Conservation (phyloP, 2,888 invertebrate genomes). For the Gastracanthus pulcherrimus region DNA sequence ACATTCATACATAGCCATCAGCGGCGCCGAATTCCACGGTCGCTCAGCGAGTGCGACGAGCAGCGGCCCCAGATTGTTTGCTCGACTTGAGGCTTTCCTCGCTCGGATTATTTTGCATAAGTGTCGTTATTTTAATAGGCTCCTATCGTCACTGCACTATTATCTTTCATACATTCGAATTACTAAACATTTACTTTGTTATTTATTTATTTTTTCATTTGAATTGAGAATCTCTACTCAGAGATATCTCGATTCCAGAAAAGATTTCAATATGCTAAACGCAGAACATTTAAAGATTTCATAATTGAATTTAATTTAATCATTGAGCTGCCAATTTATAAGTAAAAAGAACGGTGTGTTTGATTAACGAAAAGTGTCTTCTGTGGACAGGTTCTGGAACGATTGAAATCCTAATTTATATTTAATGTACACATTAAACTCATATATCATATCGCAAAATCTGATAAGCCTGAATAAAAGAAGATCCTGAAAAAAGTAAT, state of each 20-base stretch:
- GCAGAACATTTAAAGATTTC: too few relatives aligned
- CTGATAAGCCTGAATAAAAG: constrained; percentile 3
- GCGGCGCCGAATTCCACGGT: background rate
- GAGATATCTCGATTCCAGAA: too few relatives aligned
- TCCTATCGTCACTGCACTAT: background rate
- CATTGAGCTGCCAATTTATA: too few relatives aligned
- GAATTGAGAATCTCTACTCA: too few relatives aligned
- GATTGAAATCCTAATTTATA: too few relatives aligned
- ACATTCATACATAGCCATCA: background rate
- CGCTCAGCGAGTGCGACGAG: constrained; percentile 8
- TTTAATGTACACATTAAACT: too few relatives aligned
- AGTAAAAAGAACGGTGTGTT: too few relatives aligned
- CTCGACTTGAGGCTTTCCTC: background rate
- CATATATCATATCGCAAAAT: background rate
- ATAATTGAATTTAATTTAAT: too few relatives aligned
- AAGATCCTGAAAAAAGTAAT: background rate
- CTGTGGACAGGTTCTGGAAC: too few relatives aligned
- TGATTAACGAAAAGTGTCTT: too few relatives aligned
- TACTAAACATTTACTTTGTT: background rate
- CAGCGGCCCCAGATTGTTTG: background rate
- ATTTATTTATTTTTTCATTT: background rate
- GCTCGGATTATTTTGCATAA: background rate
- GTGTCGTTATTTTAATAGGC: background rate
- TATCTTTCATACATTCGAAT: background rate
- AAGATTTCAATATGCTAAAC: too few relatives aligned